Base-by-base conservation (phyloP, 53 echinoderm and acorn worm genomes). In the Temnopleurus reevesii region DNA sequence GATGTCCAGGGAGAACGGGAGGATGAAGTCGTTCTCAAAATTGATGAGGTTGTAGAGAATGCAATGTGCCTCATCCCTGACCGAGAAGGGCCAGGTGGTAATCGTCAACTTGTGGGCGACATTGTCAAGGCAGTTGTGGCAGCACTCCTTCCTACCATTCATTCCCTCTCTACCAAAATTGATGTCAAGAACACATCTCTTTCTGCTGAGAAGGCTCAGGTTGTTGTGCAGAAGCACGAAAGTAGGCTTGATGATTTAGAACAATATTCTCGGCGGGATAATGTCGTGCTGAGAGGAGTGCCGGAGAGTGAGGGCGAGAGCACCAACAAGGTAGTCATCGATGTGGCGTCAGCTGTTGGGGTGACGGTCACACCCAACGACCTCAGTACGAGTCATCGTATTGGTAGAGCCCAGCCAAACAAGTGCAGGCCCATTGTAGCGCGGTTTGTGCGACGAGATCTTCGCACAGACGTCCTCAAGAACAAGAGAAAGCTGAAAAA, bases 191-290 rank as follows among this genome's bases (percentile, higher is more conserved):
- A 53, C 53, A 53, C 9, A 17, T n/a, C n/a, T n/a, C n/a, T 59
- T 5, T 71, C 71, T 4, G 47, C 45, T 15, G 28, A 45, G 80
- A 83, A 83, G 21, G 55, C 31, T 34, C 83, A 83, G 83, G 57
- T 56, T 31, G 41, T 23, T 4, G 21, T 59, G 41, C 59, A 84
- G 27, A 57, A 84, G 58, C 84, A 84, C 17, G 84, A 57, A 8
- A 26, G 21, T n/a, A 5, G 84, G 46, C 45, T 84, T 0, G 84
- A 84, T 45, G 60, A 84, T 1, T 7, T 84, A 2, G 60, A 84
- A 44, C 84, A 59, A 44, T 84, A 84, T 24, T 83, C 83, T 24
- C 17, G 84, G 45, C 30, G 84, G 45, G 84, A 84, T 44, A 84
- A 84, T 84, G 38, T 84, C 23, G 59, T 84, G 3, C 8, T 84